Percentiles rank a stretch among this genome's conserved stretches.
Conservation (phyloP, 2,113 vertebrate species). For the Leptobrachium ailaonicum region DNA sequence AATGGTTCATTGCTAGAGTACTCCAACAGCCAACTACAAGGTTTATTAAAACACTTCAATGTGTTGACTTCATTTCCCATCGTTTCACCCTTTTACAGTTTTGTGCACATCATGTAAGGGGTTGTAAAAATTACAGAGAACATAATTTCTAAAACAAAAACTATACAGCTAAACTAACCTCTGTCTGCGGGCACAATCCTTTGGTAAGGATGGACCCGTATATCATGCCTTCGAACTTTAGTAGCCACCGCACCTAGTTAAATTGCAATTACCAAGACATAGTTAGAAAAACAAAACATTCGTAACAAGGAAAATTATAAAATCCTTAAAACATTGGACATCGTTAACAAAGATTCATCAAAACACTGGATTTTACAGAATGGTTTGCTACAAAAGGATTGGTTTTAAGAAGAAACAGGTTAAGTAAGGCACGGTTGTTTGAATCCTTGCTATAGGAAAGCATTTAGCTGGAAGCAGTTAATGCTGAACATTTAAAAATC, state of each 20-base stretch:
- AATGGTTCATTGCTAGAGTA: conserved; percentile 26
- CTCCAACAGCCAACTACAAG: conserved; percentile 49
- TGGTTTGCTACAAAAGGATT: conserved; percentile 77
- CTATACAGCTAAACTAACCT: conserved; percentile 99
- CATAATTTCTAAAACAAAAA: conserved; percentile 69
- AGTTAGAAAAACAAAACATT: conserved; percentile 82
- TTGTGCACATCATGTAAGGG: conserved; percentile 67
- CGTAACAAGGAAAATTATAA: conserved; percentile 44
- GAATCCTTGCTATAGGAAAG: conserved; percentile 67
- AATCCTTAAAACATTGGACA: conserved; percentile 57
- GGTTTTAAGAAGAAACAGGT: conserved; percentile 76
- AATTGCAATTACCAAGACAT: conserved; percentile 97
- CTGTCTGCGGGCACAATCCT: conserved; percentile 99
- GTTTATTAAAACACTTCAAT: conserved; percentile 10
- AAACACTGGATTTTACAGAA: conserved; percentile 80
- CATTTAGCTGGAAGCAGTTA: conserved; percentile 72
- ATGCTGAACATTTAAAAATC: conserved; percentile 76
- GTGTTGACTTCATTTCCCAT: neutral
- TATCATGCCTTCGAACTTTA: conserved; percentile 99
- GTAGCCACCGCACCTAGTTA: conserved; percentile 99
- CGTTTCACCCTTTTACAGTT: neutral
- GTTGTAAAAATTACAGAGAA: conserved; percentile 76
- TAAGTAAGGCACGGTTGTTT: conserved; percentile 96
- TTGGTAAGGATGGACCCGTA: conserved; percentile 99
- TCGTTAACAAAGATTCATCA: conserved; percentile 84